phyloP scores from a whole-genome alignment of 2,797 vertebrate genomes.

The Darevskia nairensis region DNA sequence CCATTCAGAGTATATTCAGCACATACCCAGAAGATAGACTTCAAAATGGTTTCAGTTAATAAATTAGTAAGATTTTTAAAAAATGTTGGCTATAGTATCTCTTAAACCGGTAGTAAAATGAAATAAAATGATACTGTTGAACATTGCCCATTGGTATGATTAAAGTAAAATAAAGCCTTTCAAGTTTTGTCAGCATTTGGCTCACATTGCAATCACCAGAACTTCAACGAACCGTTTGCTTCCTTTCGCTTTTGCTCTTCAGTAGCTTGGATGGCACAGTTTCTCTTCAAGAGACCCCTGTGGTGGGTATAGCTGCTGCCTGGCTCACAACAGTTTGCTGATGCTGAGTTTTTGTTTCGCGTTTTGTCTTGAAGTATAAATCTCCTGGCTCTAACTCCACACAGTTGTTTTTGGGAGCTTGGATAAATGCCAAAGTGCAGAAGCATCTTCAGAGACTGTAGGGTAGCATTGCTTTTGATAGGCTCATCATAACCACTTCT shows the following conservation, averaged over 20 bases:
- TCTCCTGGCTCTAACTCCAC: neutral
- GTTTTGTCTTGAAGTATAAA: constrained; percentile 4
- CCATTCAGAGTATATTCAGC: neutral
- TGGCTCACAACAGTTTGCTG: accelerated
- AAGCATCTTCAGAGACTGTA: constrained; percentile 6
- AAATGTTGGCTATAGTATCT: neutral
- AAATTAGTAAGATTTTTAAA: no score
- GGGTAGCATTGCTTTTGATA: constrained; percentile 28
- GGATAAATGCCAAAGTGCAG: neutral
- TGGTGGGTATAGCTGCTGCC: neutral
- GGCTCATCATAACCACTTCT: neutral
- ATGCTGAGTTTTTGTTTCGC: neutral
- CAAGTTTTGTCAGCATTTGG: accelerated
- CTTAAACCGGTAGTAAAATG: neutral
- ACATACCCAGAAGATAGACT: neutral
- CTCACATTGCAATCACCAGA: neutral
- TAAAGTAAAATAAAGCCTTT: neutral
- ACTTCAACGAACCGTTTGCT: neutral
- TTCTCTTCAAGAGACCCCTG: neutral
- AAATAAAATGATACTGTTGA: constrained; percentile 40
- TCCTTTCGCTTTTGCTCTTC: constrained; percentile 21
- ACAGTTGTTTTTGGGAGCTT: neutral
- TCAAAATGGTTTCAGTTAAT: neutral
- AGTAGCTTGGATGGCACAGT: accelerated
- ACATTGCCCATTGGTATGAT: neutral